A percentile compares a stretch with the other conserved stretches of the same genome.
phyloP scores from a whole-genome alignment of 37 sponge, comb jelly and placozoan species.

The Chondrilla cf. caribensis region DNA sequence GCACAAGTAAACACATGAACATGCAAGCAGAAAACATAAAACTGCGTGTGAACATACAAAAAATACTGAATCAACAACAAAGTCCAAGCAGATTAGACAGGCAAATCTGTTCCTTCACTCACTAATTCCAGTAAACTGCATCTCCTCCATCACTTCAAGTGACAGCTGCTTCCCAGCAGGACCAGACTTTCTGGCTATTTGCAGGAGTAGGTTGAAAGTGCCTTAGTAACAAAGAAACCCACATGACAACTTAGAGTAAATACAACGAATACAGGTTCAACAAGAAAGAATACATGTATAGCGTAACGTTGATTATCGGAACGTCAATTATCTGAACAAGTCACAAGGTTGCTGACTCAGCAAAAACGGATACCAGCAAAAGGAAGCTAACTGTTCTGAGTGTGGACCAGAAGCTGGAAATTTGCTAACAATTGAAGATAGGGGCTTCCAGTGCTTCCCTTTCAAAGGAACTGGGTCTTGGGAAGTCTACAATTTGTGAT shows the following conservation, averaged over 20 bases:
- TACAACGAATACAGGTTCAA: neutral
- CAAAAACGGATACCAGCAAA: neutral
- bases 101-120: too few relatives aligned
- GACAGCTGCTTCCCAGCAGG: neutral
- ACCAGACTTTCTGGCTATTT: neutral
- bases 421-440: neutral
- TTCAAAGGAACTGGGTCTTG: neutral
- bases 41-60: neutral
- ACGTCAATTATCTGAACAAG: neutral
- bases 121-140: slow-evolving; percentile 49
- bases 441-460: neutral
- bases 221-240: slow-evolving; percentile 17
- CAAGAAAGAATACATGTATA: neutral
- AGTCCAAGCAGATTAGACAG: neutral
- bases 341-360: neutral
- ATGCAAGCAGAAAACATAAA: too few relatives aligned
- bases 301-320: neutral
- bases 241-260: neutral
- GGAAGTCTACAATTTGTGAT: neutral
- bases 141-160: slow-evolving; percentile 43
- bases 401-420: neutral
- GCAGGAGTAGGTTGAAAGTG: slow-evolving; percentile 40
- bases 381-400: neutral
- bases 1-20: too few relatives aligned
- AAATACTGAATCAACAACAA: neutral